Conservation (phyloP, 2,888 invertebrate species). For the Drosophila putrida region DNA sequence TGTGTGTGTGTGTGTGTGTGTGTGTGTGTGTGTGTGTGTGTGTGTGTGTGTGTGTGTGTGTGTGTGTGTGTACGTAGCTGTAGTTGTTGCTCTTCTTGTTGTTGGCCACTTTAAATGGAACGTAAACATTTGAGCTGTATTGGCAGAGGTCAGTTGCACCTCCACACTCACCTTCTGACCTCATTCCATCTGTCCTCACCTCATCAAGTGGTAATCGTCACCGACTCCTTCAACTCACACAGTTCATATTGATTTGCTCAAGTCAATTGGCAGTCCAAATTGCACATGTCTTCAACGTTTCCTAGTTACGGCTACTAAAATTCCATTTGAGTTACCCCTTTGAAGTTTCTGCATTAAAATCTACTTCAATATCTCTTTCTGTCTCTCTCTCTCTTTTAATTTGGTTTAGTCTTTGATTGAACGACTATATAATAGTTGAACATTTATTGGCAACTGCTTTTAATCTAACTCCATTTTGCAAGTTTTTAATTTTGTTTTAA, state of each 20-base stretch:
- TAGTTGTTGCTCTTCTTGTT: conserved; percentile 27
- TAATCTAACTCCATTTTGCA: not conserved
- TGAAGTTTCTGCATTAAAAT: conserved; percentile 13
- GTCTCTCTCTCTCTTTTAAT: not conserved
- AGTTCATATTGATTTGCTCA: conserved; percentile 63
- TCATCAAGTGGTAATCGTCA: conserved; percentile 42
- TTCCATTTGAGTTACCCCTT: conserved; percentile 9
- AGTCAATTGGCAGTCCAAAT: conserved; percentile 43
- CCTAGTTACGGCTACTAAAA: conserved; percentile 31
- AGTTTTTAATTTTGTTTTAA: not conserved
- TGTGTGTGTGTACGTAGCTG: not conserved
- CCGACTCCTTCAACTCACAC: conserved; percentile 10
- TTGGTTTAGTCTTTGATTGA: not conserved
- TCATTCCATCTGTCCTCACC: conserved; percentile 7
- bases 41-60: no score
- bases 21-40: conserved; percentile 4
- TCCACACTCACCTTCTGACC: conserved; percentile 3
- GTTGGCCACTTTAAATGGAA: conserved; percentile 72
- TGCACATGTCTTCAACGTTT: conserved; percentile 27
- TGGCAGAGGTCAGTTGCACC: conserved; percentile 45
- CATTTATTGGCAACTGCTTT: not conserved
- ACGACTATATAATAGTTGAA: not conserved
- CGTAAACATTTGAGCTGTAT: conserved; percentile 78
- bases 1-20: not conserved
- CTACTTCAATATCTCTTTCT: not conserved